Conservation (phyloP, 2,113 vertebrate species). For the Anolis sagrei region DNA sequence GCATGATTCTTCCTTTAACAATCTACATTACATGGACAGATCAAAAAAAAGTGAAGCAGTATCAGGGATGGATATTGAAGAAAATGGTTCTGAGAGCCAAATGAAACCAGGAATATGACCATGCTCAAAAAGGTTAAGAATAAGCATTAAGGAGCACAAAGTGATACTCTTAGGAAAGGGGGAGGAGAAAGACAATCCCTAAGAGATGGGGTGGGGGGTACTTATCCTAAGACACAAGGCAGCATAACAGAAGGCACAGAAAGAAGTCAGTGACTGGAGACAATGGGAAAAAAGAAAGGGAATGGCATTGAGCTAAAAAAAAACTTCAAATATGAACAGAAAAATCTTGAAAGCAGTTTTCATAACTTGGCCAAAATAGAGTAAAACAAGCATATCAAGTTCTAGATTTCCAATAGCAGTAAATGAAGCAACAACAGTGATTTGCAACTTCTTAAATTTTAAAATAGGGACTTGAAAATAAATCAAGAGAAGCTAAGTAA, state of each 20-base stretch:
- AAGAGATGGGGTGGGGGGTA: not conserved
- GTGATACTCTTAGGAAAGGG: not conserved
- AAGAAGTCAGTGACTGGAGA: not conserved
- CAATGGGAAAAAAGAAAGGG: not conserved
- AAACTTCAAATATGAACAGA: no score
- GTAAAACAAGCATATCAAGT: no score
- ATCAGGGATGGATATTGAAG: not conserved
- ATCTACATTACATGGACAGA: not conserved
- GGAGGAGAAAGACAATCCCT: not conserved
- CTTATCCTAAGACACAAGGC: not conserved
- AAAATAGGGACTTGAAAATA: not conserved
- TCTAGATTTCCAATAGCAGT: not conserved
- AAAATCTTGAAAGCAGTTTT: no score
- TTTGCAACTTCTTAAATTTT: not conserved
- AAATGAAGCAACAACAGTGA: not conserved
- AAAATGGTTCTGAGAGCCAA: not conserved
- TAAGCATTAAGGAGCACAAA: not conserved
- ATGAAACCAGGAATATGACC: not conserved
- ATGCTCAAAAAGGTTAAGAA: not conserved
- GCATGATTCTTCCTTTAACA: not conserved
- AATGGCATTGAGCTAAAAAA: not conserved
- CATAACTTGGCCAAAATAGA: no score
- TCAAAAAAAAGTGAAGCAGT: not conserved
- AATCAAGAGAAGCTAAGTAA: no score
- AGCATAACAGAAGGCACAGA: not conserved